These are phyloP conservation scores for Octopus bimaculoides DNA, from an alignment of 1,140 invertebrate species.

Conservation along the genomic window DNA sequence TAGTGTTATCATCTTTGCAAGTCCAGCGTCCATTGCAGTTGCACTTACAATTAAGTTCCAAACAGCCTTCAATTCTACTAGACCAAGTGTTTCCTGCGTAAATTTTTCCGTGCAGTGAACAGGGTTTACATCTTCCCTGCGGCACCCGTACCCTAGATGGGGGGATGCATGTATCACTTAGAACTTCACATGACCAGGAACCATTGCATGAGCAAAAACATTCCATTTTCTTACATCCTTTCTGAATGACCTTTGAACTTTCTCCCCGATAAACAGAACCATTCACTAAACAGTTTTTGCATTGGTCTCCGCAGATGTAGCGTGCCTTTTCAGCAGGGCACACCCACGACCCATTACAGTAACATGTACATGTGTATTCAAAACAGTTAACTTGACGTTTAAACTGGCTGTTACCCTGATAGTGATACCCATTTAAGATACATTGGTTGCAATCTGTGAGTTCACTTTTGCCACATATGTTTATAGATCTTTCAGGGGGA, in stretches of 20 bases:
- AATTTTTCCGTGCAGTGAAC: conserved; percentile 16
- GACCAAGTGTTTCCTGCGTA: conserved; percentile 24
- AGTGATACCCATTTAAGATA: not conserved
- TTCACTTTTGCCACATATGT: conserved; percentile 23
- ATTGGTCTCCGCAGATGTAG: conserved; percentile 26
- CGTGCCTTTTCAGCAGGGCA: conserved; percentile 23
- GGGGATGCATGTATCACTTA: conserved; percentile 28
- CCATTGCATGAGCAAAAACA: conserved; percentile 41
- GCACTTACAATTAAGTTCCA: conserved; percentile 28
- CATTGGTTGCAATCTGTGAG: conserved; percentile 13
- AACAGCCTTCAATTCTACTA: conserved; percentile 29
- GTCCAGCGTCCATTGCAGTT: conserved; percentile 28
- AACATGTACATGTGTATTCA: conserved; percentile 30
- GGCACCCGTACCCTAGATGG: not conserved
- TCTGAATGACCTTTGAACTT: conserved; percentile 23
- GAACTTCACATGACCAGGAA: conserved; percentile 34
- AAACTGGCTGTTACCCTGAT: conserved; percentile 20
- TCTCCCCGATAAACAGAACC: conserved; percentile 17
- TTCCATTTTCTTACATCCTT: conserved; percentile 33
- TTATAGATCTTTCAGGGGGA: conserved; percentile 29
- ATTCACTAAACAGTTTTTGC: conserved; percentile 20
- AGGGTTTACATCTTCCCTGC: not conserved
- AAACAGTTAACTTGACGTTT: conserved; percentile 23
- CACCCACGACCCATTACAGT: conserved; percentile 30
- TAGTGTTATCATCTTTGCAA: conserved; percentile 16